Base-by-base conservation (phyloP, 2,113 vertebrate genomes). In the Oostethus manadensis region DNA sequence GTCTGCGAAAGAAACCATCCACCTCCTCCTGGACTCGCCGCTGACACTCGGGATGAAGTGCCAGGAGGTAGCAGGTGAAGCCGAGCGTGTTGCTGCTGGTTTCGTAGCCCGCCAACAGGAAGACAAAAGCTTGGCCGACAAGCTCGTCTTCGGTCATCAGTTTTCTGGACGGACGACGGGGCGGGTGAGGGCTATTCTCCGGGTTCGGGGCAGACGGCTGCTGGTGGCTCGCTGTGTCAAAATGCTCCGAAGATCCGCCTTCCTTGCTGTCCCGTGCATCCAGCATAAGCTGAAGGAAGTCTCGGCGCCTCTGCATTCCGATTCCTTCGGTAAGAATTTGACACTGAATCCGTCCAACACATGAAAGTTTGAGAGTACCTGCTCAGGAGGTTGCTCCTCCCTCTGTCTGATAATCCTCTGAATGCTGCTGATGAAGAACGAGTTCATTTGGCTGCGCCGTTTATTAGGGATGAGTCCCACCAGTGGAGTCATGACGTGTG, bases 241-340 rank as follows among this genome's bases (percentile, higher is more conserved):
- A 92, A 62, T 84, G 60, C 3, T 86, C 85, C 6, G 87, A 9
- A 0, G 84, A 79, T 22, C 83, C 67, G 0, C 42, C 43, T 59
- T 84, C 60, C 3, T 74, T 45, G 1, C 74, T 82, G 21, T 61
- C 51, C 0, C 88, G 70, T 3, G 88, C 87, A 0, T 99, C 95
- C 3, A 98, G 87, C 88, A 97, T 90, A 75, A 94, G 78, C 82
- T 98, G 95, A 7, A 99, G 92, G 76, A 98, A 96, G 74, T 99
- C 96, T 50, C 87, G 84, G 14, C 90, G 91, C n/a, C 93, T 92
- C 96, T 98, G 55, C 17, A 13, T 48, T 65, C 60, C 10, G 43
- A 16, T 78, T 40, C 1, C 35, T 15, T 14, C 15, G 8, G 20
- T 1, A 40, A 9, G 6, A 17, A 40, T 42, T 23, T 10, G 15